A percentile compares a stretch with the other conserved stretches of the same genome.
These are phyloP conservation scores for Tetropium fuscum DNA, from an alignment of 2,888 invertebrate genomes.

Conservation along the genomic window DNA sequence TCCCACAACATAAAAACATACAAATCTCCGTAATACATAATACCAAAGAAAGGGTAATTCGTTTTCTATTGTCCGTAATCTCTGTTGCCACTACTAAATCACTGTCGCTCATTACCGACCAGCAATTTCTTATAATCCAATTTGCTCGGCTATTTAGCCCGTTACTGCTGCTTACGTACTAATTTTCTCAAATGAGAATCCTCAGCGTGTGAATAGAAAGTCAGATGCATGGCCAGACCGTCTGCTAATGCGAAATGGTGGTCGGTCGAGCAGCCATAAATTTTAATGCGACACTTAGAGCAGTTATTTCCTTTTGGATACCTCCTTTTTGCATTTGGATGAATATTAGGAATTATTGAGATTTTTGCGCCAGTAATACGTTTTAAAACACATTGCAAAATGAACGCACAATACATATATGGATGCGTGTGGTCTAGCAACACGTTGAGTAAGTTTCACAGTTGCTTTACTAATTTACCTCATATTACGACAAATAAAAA, in stretches of 20 bases:
- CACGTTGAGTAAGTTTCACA: too few species aligned
- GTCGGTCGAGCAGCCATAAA: not conserved
- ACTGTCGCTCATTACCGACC: not conserved
- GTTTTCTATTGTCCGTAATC: too few species aligned
- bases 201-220: conserved; percentile 22
- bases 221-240: not conserved
- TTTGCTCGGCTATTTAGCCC: conserved; percentile 14
- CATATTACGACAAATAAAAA: too few species aligned
- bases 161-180: conserved; percentile 15
- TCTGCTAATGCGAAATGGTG: conserved; percentile 4
- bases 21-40: too few species aligned
- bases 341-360: conserved; percentile 5
- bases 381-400: conserved; percentile 18
- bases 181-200: conserved; percentile 23
- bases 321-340: conserved; percentile 10
- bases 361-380: conserved; percentile 6
- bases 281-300: conserved; percentile 10
- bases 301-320: too few species aligned
- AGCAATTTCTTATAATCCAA: conserved; percentile 22
- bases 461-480: too few species aligned
- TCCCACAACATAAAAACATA: too few species aligned
- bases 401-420: too few species aligned
- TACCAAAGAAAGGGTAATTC: too few species aligned
- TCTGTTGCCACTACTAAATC: too few species aligned
- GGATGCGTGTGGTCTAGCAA: too few species aligned